Conservation (phyloP, 2,888 invertebrate species). For the Eristalinus aeneus region DNA sequence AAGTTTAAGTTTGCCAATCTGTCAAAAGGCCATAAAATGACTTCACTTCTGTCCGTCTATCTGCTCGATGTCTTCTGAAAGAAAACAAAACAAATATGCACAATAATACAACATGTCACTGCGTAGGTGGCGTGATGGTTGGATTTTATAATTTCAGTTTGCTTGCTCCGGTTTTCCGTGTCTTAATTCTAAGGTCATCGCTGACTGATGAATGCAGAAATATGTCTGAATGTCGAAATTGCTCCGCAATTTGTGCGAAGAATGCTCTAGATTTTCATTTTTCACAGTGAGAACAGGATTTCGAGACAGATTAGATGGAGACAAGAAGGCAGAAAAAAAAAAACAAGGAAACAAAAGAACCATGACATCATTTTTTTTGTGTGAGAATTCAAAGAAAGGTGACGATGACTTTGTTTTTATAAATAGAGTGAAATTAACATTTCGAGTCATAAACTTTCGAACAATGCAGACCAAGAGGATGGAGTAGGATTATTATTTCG, state of each 20-base stretch:
- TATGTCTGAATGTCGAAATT: neutral
- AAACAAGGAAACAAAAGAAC: neutral
- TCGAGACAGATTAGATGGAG: neutral
- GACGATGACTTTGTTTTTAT: conserved; percentile 27
- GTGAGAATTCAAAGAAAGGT: conserved; percentile 23
- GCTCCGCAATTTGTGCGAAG: neutral
- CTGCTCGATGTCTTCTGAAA: neutral
- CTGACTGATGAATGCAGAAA: conserved; percentile 42
- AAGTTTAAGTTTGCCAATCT: neutral
- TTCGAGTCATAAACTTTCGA: conserved; percentile 16
- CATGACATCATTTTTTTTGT: conserved; percentile 31
- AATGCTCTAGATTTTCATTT: neutral
- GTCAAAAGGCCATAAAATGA: neutral
- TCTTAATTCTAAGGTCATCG: conserved; percentile 48
- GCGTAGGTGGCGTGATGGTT: neutral
- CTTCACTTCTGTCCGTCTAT: neutral
- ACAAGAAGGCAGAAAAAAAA: neutral
- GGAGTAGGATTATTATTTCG: neutral
- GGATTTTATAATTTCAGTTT: neutral
- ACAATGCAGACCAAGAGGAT: neutral
- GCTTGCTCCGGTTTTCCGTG: neutral
- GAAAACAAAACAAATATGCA: neutral
- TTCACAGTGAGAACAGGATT: neutral
- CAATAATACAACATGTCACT: neutral
- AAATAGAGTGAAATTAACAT: conserved; percentile 39